A percentile compares a stretch with the other conserved stretches of the same genome.
These are phyloP conservation scores for Plemyria rubiginata DNA, from an alignment of 2,888 invertebrate species.

Conservation along the genomic window DNA sequence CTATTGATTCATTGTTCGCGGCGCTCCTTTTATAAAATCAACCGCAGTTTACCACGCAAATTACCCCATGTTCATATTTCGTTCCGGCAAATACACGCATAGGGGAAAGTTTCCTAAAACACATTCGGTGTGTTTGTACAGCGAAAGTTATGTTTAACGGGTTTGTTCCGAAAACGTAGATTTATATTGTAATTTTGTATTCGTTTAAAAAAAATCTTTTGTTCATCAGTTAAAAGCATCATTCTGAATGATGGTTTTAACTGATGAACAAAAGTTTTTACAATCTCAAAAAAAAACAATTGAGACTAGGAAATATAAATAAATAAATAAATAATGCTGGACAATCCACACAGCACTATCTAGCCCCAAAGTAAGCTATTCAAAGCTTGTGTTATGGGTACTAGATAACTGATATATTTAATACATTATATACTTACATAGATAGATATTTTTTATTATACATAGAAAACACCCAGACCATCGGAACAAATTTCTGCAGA, in stretches of 20 bases:
- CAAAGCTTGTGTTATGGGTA: no score
- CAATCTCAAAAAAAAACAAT: no score
- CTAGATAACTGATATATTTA: no score
- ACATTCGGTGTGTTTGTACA: constrained; percentile 31
- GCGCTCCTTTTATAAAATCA: constrained; percentile 33
- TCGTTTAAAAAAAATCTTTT: constrained; percentile 27
- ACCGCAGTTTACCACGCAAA: constrained; percentile 27
- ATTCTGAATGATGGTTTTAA: neutral
- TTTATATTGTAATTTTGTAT: constrained; percentile 24
- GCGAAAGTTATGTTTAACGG: constrained; percentile 31
- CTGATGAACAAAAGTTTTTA: no score
- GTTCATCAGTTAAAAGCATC: constrained; percentile 9
- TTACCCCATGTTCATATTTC: constrained; percentile 30
- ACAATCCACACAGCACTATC: no score
- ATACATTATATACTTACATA: no score
- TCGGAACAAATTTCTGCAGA: no score
- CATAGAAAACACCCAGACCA: no score
- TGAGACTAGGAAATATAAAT: no score
- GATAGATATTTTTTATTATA: no score
- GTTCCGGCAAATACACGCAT: constrained; percentile 32
- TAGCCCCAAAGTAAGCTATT: no score
- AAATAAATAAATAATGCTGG: no score
- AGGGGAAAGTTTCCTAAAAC: constrained; percentile 34
- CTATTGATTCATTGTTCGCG: constrained; percentile 34
- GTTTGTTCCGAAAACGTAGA: constrained; percentile 27